phyloP scores from a whole-genome alignment of 2,888 invertebrate species.

The Dynastes grantii region DNA sequence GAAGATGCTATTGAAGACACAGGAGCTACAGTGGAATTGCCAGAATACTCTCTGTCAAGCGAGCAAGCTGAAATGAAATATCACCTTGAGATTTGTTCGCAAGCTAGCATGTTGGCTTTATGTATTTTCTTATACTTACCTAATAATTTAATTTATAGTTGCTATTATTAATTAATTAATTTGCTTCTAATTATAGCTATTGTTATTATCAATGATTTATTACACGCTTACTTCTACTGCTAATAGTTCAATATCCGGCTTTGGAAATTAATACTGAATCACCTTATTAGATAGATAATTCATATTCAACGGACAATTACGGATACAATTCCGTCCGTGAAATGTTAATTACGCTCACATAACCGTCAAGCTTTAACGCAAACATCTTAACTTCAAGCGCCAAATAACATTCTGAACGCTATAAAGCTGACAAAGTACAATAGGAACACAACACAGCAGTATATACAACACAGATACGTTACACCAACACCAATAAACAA shows the following conservation, averaged over 20 bases:
- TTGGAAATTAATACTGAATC: not conserved
- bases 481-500: not conserved
- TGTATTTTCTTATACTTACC: too few species aligned
- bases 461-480: not conserved
- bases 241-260: not conserved
- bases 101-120: too few species aligned
- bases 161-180: too few species aligned
- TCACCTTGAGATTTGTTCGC: too few species aligned
- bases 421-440: constrained; percentile 2
- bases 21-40: too few species aligned
- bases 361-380: constrained; percentile 7
- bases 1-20: too few species aligned
- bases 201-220: not conserved
- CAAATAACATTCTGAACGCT: constrained; percentile 1
- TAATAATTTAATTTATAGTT: too few species aligned
- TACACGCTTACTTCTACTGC: not conserved
- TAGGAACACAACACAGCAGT: constrained; percentile 3
- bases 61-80: too few species aligned
- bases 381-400: not conserved
- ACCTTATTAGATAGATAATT: not conserved
- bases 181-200: too few species aligned
- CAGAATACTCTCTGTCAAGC: too few species aligned
- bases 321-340: not conserved
- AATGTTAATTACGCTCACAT: not conserved
- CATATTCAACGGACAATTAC: not conserved